phyloP scores from a whole-genome alignment of 2,888 invertebrate species.

The Listrodromus nycthemerus region DNA sequence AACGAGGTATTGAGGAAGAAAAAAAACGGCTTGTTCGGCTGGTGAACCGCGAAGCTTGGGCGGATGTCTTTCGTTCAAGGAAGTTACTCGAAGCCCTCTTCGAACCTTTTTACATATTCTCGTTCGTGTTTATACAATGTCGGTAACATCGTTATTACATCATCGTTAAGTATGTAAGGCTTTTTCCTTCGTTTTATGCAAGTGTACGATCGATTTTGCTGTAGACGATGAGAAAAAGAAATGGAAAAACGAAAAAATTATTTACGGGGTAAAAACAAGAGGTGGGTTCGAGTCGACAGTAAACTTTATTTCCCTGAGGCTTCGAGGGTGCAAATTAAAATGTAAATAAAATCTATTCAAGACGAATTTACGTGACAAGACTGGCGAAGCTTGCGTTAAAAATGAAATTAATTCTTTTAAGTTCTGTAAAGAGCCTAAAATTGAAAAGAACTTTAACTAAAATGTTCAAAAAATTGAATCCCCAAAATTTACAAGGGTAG shows the following conservation, averaged over 20 bases:
- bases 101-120: neutral
- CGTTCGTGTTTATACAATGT: constrained; percentile 48
- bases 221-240: neutral
- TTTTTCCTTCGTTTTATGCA: constrained; percentile 18
- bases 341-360: too few species aligned
- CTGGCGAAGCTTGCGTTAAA: too few species aligned
- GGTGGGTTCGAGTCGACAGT: too few species aligned
- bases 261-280: neutral
- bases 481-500: too few species aligned
- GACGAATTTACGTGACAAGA: too few species aligned
- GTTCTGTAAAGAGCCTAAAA: too few species aligned
- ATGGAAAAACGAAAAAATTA: neutral
- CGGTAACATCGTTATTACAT: constrained; percentile 54
- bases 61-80: constrained; percentile 18
- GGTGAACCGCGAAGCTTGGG: neutral
- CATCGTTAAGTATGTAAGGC: constrained; percentile 44
- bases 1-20: neutral
- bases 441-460: too few species aligned
- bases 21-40: constrained; percentile 2
- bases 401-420: too few species aligned
- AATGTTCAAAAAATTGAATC: too few species aligned
- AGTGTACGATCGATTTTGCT: neutral
- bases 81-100: constrained; percentile 12
- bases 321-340: too few species aligned
- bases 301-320: too few species aligned